phyloP scores from a whole-genome alignment of 2,888 invertebrate species.

The Drosophila kanekoi region DNA sequence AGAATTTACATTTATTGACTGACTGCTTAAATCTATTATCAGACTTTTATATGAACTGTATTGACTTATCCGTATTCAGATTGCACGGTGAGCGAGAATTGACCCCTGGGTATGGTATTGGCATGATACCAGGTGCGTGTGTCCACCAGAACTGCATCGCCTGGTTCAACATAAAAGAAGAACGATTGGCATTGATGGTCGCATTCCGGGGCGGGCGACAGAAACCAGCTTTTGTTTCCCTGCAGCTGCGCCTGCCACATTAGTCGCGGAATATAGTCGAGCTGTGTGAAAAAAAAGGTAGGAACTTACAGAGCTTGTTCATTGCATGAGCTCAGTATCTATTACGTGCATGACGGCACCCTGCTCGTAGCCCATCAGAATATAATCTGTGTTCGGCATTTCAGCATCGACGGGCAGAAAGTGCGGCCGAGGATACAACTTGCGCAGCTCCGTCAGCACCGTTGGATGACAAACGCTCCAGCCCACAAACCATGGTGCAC shows the following conservation, averaged over 20 bases:
- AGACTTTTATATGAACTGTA: conserved; percentile 3
- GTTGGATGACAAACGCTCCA: conserved; percentile 97
- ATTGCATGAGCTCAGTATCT: background rate
- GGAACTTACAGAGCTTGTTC: background rate
- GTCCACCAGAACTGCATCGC: conserved; percentile 95
- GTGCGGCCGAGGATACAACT: conserved; percentile 92
- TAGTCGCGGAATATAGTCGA: conserved; percentile 95
- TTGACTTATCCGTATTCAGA: conserved; percentile 92
- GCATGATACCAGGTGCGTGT: conserved; percentile 97
- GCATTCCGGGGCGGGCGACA: conserved; percentile 95
- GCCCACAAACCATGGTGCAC: conserved; percentile 94
- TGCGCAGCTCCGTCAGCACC: conserved; percentile 89
- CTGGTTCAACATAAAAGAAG: conserved; percentile 92
- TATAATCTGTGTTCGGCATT: conserved; percentile 94
- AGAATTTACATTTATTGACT: conserved; percentile 27
- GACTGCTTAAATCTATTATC: conserved; percentile 4
- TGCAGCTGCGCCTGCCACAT: conserved; percentile 97
- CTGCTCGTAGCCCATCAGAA: conserved; percentile 95
- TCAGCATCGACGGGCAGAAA: conserved; percentile 96
- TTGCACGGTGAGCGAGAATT: conserved; percentile 94
- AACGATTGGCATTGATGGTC: conserved; percentile 90
- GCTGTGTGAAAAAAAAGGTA: conserved; percentile 85
- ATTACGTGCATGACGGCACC: conserved; percentile 96
- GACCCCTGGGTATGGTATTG: conserved; percentile 92
- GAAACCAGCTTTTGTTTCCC: conserved; percentile 93